Evolutionary conservation across 2,888 invertebrate genomes (phyloP).

Genomic region (Aphrophora alni): DNA sequence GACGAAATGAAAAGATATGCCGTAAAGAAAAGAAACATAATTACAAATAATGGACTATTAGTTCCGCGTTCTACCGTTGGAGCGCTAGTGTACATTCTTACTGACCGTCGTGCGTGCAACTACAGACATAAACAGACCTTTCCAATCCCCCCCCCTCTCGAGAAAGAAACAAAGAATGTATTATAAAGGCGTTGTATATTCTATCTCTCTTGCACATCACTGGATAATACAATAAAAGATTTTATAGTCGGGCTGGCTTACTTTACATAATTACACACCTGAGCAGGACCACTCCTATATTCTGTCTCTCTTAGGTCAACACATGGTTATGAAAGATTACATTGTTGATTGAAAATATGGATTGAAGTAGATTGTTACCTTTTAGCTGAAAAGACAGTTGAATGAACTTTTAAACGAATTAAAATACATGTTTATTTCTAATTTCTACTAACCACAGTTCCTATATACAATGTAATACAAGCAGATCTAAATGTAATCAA

Average conservation of each 20-base stretch:
- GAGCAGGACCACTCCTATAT: neutral
- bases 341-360: too few relatives aligned
- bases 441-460: too few relatives aligned
- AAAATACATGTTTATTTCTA: too few relatives aligned
- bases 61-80: neutral
- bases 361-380: too few relatives aligned
- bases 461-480: too few relatives aligned
- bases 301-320: too few relatives aligned
- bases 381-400: too few relatives aligned
- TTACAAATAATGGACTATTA: slow-evolving; percentile 1
- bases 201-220: neutral
- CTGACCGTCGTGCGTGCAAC: neutral
- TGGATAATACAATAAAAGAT: slow-evolving; percentile 23
- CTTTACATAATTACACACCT: slow-evolving; percentile 19
- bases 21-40: neutral
- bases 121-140: neutral
- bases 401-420: too few relatives aligned
- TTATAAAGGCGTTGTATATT: neutral
- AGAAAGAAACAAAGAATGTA: slow-evolving; percentile 5
- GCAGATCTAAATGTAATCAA: too few relatives aligned
- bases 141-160: neutral
- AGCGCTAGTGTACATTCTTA: neutral
- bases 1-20: neutral
- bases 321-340: too few relatives aligned
- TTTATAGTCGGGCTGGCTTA: slow-evolving; percentile 19